These are phyloP conservation scores for Bursaphelenchus okinawaensis DNA, from an alignment of 2,888 invertebrate genomes.

Conservation along the genomic window DNA sequence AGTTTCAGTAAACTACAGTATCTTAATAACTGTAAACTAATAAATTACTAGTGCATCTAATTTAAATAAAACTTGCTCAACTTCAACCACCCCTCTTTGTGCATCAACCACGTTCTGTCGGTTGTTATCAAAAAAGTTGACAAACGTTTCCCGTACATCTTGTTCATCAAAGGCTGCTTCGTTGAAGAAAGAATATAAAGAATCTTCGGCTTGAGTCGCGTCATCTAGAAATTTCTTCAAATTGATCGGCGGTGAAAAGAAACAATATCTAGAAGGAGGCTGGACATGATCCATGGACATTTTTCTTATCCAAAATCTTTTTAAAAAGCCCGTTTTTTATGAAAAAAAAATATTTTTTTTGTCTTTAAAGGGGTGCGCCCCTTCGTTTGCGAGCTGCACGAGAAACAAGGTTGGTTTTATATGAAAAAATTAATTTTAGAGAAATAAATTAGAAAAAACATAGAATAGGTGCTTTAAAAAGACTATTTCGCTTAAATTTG, in stretches of 20 bases:
- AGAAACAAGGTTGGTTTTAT: neutral
- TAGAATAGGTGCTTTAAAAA: too few relatives aligned
- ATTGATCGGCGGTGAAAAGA: constrained; percentile 31
- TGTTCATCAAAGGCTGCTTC: neutral
- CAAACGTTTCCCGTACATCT: neutral
- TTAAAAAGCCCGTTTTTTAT: too few relatives aligned
- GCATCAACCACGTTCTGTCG: neutral
- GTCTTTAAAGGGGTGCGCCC: too few relatives aligned
- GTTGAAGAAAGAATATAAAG: constrained; percentile 19
- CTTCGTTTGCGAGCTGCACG: too few relatives aligned
- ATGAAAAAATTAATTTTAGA: neutral
- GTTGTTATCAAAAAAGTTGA: neutral
- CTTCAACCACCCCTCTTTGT: neutral
- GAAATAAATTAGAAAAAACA: neutral
- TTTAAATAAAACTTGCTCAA: constrained; percentile 23
- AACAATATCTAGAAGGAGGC: constrained; percentile 31
- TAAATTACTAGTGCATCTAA: too few relatives aligned
- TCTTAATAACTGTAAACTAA: too few relatives aligned
- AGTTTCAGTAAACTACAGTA: neutral
- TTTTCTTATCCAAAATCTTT: neutral
- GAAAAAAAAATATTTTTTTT: too few relatives aligned
- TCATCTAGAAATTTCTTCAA: constrained; percentile 26
- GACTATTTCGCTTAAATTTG: too few relatives aligned
- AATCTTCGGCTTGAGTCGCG: constrained; percentile 16
- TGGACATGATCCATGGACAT: constrained; percentile 42